phyloP scores from a whole-genome alignment of 2,888 invertebrate genomes.

The Lathronympha strigana region DNA sequence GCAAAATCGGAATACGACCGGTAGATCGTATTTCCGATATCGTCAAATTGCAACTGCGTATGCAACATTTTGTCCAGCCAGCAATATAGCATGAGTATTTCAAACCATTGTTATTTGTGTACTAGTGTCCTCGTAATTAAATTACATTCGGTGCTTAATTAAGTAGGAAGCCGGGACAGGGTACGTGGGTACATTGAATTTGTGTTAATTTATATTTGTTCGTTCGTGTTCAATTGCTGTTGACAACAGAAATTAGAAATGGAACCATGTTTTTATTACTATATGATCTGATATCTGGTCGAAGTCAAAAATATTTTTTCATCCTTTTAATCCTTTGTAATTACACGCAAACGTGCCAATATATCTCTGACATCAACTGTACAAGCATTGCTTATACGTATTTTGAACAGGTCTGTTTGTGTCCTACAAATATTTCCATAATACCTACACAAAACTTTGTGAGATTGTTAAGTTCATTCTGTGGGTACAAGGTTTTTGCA shows the following conservation, averaged over 20 bases:
- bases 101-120: constrained; percentile 2
- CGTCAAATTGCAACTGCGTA: constrained; percentile 3
- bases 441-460: not conserved
- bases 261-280: not conserved
- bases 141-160: constrained; percentile 5
- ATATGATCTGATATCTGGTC: not conserved
- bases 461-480: not conserved
- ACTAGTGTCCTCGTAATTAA: not conserved
- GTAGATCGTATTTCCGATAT: constrained; percentile 1
- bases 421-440: not conserved
- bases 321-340: too few relatives aligned
- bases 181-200: not conserved
- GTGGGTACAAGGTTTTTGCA: not conserved
- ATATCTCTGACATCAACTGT: too few relatives aligned
- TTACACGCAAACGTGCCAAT: too few relatives aligned
- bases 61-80: not conserved
- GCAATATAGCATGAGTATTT: not conserved
- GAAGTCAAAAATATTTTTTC: too few relatives aligned
- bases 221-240: not conserved
- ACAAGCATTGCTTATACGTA: not conserved
- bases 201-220: not conserved
- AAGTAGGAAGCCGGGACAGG: not conserved
- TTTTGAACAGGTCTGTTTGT: not conserved
- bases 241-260: not conserved
- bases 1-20: not conserved